A percentile compares a stretch with the other conserved stretches of the same genome.
phyloP scores from a whole-genome alignment of 2,888 invertebrate species.

The Cryptocephalus primarius region DNA sequence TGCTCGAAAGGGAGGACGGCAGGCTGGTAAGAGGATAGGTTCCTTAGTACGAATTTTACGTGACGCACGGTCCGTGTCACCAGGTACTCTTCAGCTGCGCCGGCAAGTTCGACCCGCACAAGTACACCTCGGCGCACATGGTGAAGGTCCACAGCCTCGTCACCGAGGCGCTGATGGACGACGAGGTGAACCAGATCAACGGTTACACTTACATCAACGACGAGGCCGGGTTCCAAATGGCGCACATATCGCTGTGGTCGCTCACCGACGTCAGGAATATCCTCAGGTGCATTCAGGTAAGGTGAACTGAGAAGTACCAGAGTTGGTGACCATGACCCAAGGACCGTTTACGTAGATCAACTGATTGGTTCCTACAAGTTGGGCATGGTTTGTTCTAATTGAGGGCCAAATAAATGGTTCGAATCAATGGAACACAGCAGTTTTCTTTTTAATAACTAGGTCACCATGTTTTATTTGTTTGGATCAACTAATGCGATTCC shows the following conservation, averaged over 20 bases:
- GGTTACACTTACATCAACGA: slow-evolving; percentile 80
- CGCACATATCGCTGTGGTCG: slow-evolving; percentile 73
- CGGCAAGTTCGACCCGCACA: slow-evolving; percentile 44
- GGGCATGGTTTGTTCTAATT: no score
- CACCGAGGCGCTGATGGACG: slow-evolving; percentile 76
- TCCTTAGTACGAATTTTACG: slow-evolving; percentile 37
- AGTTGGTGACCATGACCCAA: no score
- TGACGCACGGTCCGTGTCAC: no score
- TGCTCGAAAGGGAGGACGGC: slow-evolving; percentile 66
- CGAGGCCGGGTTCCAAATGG: slow-evolving; percentile 73
- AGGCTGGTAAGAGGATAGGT: slow-evolving; percentile 40
- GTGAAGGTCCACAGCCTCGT: slow-evolving; percentile 74
- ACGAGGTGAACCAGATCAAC: slow-evolving; percentile 70
- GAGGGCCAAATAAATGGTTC: no score
- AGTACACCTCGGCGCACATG: slow-evolving; percentile 67
- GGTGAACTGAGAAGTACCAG: neutral
- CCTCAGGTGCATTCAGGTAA: slow-evolving; percentile 66
- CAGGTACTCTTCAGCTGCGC: slow-evolving; percentile 59
- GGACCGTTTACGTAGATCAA: no score
- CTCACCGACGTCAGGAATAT: slow-evolving; percentile 67
- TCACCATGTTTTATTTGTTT: no score
- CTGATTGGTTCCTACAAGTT: no score
- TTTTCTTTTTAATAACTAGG: no score
- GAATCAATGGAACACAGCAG: no score
- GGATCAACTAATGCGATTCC: no score